These are phyloP conservation scores for Drosophila paramelanica DNA, from an alignment of 2,888 invertebrate genomes.

Conservation along the genomic window DNA sequence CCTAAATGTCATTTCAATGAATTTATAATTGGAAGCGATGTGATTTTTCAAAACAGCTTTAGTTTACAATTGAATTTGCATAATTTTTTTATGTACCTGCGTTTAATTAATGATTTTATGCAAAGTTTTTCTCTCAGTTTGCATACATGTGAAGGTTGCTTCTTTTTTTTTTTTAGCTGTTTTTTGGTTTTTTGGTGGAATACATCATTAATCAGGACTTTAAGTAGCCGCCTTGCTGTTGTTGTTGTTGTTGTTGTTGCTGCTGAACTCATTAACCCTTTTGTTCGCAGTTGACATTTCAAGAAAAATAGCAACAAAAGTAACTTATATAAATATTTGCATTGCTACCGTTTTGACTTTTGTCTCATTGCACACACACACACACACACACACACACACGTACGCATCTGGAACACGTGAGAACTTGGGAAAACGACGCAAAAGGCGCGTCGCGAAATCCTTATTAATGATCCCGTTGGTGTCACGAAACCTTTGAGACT, in stretches of 20 bases:
- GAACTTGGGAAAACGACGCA: conserved; percentile 49
- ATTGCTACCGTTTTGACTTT: conserved; percentile 55
- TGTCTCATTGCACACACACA: conserved; percentile 46
- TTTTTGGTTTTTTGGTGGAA: conserved; percentile 12
- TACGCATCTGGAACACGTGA: conserved; percentile 44
- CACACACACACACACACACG: neutral
- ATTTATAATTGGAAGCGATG: conserved; percentile 74
- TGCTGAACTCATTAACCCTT: conserved; percentile 83
- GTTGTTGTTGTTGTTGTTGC: conserved; percentile 40
- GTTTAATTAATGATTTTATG: conserved; percentile 83
- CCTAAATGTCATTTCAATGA: conserved; percentile 80
- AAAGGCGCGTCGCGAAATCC: conserved; percentile 57
- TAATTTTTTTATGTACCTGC: conserved; percentile 60
- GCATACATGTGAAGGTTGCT: conserved; percentile 54
- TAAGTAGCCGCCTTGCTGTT: conserved; percentile 50
- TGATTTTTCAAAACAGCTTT: conserved; percentile 53
- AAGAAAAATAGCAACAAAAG: conserved; percentile 60
- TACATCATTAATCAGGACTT: conserved; percentile 77
- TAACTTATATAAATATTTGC: conserved; percentile 77
- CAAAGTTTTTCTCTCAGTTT: conserved; percentile 62
- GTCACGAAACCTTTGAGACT: conserved; percentile 50
- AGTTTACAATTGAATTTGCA: conserved; percentile 54
- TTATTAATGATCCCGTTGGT: conserved; percentile 72
- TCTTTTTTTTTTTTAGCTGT: conserved; percentile 40
- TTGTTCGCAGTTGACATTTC: conserved; percentile 74